Conservation (phyloP, 1,140 invertebrate species). For the Conus ventricosus region DNA sequence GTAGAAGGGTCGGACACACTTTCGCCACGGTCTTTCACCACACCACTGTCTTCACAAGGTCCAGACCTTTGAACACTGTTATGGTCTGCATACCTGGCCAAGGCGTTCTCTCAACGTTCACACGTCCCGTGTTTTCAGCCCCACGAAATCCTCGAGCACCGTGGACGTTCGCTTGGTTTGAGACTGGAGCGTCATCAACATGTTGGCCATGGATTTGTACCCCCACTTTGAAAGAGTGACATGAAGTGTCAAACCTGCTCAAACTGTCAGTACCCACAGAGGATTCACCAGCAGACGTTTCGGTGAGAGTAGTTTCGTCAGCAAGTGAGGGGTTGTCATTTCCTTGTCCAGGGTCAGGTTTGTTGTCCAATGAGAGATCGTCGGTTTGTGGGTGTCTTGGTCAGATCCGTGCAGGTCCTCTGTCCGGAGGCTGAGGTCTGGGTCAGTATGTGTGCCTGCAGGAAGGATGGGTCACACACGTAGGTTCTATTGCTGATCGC, state of each 20-base stretch:
- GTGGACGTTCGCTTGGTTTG: neutral
- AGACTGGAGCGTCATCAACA: neutral
- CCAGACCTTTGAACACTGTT: neutral
- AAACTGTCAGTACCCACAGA: too few relatives aligned
- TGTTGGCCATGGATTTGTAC: neutral
- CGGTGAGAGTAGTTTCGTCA: too few relatives aligned
- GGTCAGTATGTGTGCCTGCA: neutral
- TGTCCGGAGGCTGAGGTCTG: neutral
- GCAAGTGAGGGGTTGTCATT: neutral
- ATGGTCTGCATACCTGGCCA: neutral
- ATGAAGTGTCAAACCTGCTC: too few relatives aligned
- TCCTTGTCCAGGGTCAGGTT: neutral
- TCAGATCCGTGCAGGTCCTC: neutral
- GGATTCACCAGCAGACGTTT: too few relatives aligned
- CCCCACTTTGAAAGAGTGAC: too few relatives aligned
- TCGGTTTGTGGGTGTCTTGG: neutral
- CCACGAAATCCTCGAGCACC: neutral
- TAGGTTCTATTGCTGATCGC: neutral
- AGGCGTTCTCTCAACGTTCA: neutral
- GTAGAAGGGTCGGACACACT: neutral
- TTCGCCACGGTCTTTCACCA: neutral
- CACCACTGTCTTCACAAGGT: neutral
- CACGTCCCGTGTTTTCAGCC: neutral
- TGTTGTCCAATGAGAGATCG: neutral
- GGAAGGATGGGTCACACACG: neutral